Conservation (phyloP, 2,888 invertebrate genomes). For the Drosophila gaucha region DNA sequence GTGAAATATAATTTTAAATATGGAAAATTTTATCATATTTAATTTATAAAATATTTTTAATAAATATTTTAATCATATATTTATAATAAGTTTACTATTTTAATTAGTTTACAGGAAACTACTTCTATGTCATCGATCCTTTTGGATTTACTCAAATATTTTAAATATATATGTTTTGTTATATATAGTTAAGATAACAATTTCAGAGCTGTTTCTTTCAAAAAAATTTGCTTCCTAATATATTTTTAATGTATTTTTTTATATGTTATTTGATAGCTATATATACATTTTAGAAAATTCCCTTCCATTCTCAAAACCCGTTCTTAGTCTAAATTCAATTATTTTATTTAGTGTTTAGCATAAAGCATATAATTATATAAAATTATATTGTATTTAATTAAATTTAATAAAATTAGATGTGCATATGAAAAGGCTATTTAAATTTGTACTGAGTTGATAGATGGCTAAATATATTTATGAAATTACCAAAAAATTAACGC, state of each 20-base stretch:
- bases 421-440: conserved; percentile 28
- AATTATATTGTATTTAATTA: conserved; percentile 15
- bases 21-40: background rate
- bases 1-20: background rate
- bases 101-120: no score
- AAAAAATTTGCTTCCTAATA: no score
- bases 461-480: conserved; percentile 29
- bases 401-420: conserved; percentile 37
- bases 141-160: no score
- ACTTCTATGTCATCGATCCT: no score
- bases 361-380: conserved; percentile 2
- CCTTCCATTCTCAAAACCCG: conserved; percentile 20
- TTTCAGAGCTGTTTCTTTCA: no score
- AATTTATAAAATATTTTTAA: background rate
- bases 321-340: conserved; percentile 15
- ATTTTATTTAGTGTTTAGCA: conserved; percentile 27
- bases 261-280: no score
- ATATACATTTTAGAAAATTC: no score
- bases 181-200: no score
- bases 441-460: conserved; percentile 61
- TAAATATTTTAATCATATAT: background rate
- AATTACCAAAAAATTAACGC: conserved; percentile 16
- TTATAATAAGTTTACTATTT: no score
- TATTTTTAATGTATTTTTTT: no score
- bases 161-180: no score